Evolutionary conservation across 2,888 invertebrate genomes (phyloP), one percentile per base, ranked within the genome.

Genomic region (Thereva nobilitata): DNA sequence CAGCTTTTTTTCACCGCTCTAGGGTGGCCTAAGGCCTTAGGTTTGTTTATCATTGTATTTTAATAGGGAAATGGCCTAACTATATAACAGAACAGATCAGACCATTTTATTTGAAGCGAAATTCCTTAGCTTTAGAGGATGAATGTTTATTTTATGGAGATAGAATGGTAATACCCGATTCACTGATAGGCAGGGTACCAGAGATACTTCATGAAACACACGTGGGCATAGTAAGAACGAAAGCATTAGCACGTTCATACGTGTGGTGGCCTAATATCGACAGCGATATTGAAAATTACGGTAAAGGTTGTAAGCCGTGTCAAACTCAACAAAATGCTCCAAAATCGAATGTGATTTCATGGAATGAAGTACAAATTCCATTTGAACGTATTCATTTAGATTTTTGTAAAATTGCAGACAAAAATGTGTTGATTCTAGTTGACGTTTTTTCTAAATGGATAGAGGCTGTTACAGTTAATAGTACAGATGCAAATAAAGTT

Each of bases 381-480:
- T 45, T 45, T 45, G 9, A 45, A 6, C 9, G 45, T 3, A 8
- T 45, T 7, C 45, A 45, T 9, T 9, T 45, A 9, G 45, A 45
- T 45, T 45, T 45, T 45, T 45, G 9, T 45, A 5, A 45, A n/a
- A n/a, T 45, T 9, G 1, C 42, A n/a, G 45, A 47, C 50, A 57
- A 50, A 64, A 35, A 40, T 54, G 9, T 10, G 45, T 66, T 79
- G 7, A 68, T 81, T n/a, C 70, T 80, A 1, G 74, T 77, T 4
- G 80, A 82, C 70, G 71, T 77, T 3, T 75, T 73, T 70, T 77
- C 77, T 1, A 81, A 80, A 70, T 82, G 77, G 78, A 72, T 76
- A 3, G 80, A 81, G 67, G 73, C 76, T 8, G 71, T 71, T 65
- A 61, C 68, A 35, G 71, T 73, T 67, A 67, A 68, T 2, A 72